Base-by-base conservation (phyloP, 2,113 vertebrate species). In the Percopsis transmontana region DNA sequence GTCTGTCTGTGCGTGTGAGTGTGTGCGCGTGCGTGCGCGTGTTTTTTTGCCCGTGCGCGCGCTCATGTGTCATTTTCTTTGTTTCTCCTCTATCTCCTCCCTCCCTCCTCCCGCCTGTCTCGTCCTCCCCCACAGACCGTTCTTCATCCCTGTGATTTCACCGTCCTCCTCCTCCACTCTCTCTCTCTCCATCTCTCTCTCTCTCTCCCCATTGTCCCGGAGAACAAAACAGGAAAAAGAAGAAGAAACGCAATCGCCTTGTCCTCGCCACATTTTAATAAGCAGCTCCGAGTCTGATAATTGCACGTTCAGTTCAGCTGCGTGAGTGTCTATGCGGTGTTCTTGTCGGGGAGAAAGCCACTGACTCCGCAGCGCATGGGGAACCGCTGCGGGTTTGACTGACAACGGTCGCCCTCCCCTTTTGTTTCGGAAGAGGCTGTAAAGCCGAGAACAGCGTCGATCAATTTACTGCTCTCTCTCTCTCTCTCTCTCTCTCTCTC, bases 231-330 rank as follows among this genome's bases (percentile, higher is more conserved):
- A 82, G 82, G 69, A 62, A 51, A 58, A 63, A 44, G 21, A 77
- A 83, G 52, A 80, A 80, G 75, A 50, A 82, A 77, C 82, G 85
- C 85, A 86, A 86, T 82, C 54, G 84, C 80, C 81, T 82, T 86
- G 88, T 89, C 85, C 74, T 85, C 81, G 77, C 72, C 80, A 84
- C 86, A 74, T 90, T 80, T 81, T 86, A 90, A 89, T 89, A 87
- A 89, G 85, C 85, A 84, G 86, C 86, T 88, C 85, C 84, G 70
- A 83, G 76, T 83, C 83, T 84, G 82, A 87, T 90, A 91, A 88
- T 90, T 91, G 86, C 81, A 89, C 82, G 86, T 89, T 91, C 79
- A 83, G 85, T 72, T 15, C 72, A 70, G 72, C 84, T 74, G 78
- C 81, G 69, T 82, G 83, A 84, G 77, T 86, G 80, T 78, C 82